Percentiles rank a stretch among this genome's conserved stretches.
Conservation (phyloP, 2,113 vertebrate species). For the Rhynchomys soricoides region DNA sequence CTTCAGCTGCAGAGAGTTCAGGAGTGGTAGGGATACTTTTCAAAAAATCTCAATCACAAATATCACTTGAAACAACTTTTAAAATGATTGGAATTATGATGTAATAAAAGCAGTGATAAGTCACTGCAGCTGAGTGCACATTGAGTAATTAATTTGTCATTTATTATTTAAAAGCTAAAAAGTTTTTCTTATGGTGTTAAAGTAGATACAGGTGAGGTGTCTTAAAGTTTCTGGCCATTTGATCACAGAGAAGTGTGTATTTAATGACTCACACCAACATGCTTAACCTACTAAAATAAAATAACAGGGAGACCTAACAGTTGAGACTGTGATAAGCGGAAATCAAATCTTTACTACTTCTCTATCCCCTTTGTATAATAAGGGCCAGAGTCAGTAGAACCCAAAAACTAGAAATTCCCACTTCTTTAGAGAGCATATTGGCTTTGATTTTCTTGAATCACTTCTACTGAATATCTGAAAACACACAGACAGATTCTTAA, state of each 20-base stretch:
- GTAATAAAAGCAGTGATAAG: not conserved
- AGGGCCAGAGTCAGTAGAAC: not conserved
- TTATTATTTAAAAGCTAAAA: conserved; percentile 9
- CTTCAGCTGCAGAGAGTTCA: not conserved
- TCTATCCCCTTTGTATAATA: conserved; percentile 36
- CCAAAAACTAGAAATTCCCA: conserved; percentile 20
- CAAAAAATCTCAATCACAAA: not conserved
- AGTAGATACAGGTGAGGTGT: not conserved
- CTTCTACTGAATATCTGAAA: conserved; percentile 48
- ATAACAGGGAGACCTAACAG: not conserved
- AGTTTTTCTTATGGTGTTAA: not conserved
- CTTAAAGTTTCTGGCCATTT: not conserved
- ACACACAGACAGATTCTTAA: conserved; percentile 42
- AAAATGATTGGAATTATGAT: not conserved
- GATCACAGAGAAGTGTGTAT: not conserved
- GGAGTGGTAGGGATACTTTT: not conserved
- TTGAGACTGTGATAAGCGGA: conserved; percentile 1
- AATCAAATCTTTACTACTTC: conserved; percentile 54
- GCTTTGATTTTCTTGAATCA: conserved; percentile 46
- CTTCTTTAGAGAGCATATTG: not conserved
- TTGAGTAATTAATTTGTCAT: not conserved
- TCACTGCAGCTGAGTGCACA: not conserved
- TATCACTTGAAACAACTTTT: conserved; percentile 8
- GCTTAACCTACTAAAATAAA: not conserved
- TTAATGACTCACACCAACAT: conserved; percentile 15